Conservation (phyloP, 2,888 invertebrate species). For the Noctuana brunneofusca region DNA sequence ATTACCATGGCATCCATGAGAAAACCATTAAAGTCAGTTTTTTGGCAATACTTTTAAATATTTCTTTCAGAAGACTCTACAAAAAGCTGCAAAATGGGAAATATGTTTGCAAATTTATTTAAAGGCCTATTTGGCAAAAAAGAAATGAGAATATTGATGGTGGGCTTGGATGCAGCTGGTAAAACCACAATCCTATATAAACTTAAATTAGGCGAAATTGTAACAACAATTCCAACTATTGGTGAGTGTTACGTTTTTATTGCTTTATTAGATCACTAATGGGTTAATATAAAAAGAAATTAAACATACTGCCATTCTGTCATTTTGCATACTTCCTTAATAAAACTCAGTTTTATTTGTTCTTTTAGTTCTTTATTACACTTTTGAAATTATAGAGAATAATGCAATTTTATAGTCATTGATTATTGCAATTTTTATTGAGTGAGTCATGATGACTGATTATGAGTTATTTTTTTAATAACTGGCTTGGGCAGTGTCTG, state of each 20-base stretch:
- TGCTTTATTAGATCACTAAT: not conserved
- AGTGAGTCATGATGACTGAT: no score
- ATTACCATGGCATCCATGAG: no score
- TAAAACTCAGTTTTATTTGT: not conserved
- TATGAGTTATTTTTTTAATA: no score
- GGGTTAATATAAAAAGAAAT: not conserved
- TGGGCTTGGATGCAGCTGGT: conserved; percentile 99
- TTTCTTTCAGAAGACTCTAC: conserved; percentile 82
- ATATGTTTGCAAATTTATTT: conserved; percentile 98
- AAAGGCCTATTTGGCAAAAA: conserved; percentile 99
- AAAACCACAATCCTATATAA: conserved; percentile 99
- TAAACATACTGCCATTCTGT: not conserved
- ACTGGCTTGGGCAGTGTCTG: no score
- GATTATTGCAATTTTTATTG: no score
- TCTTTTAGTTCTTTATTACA: no score
- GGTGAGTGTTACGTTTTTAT: conserved; percentile 85
- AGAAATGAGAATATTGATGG: conserved; percentile 99
- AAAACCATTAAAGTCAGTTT: no score
- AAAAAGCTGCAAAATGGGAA: conserved; percentile 93
- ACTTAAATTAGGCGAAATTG: conserved; percentile 99
- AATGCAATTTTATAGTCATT: no score
- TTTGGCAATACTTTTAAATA: no score
- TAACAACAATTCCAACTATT: conserved; percentile 99
- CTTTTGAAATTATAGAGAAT: no score
- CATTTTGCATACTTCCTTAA: not conserved